Evolutionary conservation across 1,140 invertebrate species (phyloP), one percentile per base, ranked within the genome.

Genomic region (Cyrtorhinus lividipennis): DNA sequence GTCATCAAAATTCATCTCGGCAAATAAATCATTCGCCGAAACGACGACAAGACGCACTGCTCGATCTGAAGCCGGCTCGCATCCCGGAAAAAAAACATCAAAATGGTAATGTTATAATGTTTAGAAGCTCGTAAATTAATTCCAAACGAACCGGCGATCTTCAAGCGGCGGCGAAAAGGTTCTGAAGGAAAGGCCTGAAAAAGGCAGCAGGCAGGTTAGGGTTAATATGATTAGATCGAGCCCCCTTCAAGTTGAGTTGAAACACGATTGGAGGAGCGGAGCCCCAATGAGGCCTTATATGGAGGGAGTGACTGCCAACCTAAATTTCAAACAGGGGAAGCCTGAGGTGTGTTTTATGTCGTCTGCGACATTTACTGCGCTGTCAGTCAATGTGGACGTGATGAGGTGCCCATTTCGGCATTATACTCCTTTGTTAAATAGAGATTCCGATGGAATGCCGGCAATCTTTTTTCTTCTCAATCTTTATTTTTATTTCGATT

Each of bases 381-480:
- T 30, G 58, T 59, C 58, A 59, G 58, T 59, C 58, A 59, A 59
- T 30, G 24, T 25, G 27, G 58, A 59, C 58, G 58, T 59, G 58
- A 59, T 59, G 58, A 59, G 58, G 58, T 59, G 58, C 24, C 58
- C 58, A 30, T 59, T 59, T 59, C 24, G 58, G 48, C 48, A 53
- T 53, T 53, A n/a, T n/a, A 53, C 27, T 26, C 58, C 24, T 27
- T 59, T 59, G 58, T 59, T 59, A 59, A 59, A 59, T 59, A 26
- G 58, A 30, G 58, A 59, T 59, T 59, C 58, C 58, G 58, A 59
- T 53, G 48, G 48, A 20, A 59, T 59, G 58, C 58, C 58, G 58
- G 58, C 27, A 24, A 8, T 59, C 38, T 59, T 59, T 59, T 59
- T 30, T 2, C n/a, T 23, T n/a, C 58, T 8, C 24, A 5, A 15